Conservation (phyloP, 2,113 vertebrate genomes). For the Ceyx melanurus region DNA sequence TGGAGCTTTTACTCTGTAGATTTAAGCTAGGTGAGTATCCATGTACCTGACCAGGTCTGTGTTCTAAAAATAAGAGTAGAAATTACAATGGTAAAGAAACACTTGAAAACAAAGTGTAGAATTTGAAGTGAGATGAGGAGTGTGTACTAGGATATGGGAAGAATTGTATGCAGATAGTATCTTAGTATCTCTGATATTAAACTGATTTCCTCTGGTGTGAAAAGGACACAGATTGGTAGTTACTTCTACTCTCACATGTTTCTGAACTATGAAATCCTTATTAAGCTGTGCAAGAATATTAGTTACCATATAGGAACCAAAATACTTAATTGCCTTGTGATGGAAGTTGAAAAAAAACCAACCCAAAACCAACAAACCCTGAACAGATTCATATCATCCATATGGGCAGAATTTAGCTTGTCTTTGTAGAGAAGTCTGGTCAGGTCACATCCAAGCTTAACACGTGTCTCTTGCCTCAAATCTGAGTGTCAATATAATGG, state of each 20-base stretch:
- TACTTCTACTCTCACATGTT: background rate
- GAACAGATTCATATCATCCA: background rate
- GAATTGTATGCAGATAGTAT: background rate
- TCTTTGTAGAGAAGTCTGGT: background rate
- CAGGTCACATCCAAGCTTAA: background rate
- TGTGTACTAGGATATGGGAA: background rate
- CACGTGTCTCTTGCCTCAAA: background rate
- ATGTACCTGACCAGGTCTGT: background rate
- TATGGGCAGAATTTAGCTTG: background rate
- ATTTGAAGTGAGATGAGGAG: background rate
- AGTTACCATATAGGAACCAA: background rate
- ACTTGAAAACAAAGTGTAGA: background rate
- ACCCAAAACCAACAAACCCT: background rate
- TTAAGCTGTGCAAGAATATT: background rate
- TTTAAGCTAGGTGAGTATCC: background rate
- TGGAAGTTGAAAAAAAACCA: background rate
- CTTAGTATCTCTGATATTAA: background rate
- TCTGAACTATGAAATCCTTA: background rate
- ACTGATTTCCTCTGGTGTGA: background rate
- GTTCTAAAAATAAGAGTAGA: background rate
- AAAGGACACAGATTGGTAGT: background rate
- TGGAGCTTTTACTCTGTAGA: background rate
- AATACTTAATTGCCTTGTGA: background rate
- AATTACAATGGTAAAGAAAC: background rate
- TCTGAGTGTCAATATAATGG: constrained; percentile 11